Conservation (phyloP, 1,140 invertebrate genomes). For the Onthophagus taurus region DNA sequence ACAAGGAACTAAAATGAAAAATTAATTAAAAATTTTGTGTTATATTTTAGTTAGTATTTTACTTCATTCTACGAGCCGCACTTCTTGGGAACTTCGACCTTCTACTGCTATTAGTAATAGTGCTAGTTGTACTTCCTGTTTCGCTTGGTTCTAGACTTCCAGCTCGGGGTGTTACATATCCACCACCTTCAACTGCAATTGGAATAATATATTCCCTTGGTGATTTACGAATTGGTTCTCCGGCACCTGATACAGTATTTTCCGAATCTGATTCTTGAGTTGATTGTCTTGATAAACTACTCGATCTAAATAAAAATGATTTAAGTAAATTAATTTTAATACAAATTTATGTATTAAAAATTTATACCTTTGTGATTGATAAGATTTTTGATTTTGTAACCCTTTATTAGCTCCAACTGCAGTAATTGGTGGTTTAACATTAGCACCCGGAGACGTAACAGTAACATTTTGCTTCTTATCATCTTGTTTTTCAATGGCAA, state of each 20-base stretch:
- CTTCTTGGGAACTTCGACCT: constrained; percentile 38
- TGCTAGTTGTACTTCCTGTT: constrained; percentile 43
- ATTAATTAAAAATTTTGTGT: constrained; percentile 12
- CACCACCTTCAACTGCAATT: constrained; percentile 79
- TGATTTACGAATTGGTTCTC: constrained; percentile 75
- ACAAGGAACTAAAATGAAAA: constrained; percentile 45
- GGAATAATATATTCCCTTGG: constrained; percentile 86
- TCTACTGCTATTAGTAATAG: constrained; percentile 29
- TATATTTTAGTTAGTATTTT: constrained; percentile 2
- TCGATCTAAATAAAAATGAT: too few species aligned
- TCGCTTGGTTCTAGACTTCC: constrained; percentile 64
- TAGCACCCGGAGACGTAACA: constrained; percentile 33
- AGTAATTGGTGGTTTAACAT: constrained; percentile 43
- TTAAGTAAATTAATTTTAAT: too few species aligned
- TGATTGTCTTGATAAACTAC: constrained; percentile 52
- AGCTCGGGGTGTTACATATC: constrained; percentile 69
- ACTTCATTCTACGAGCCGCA: constrained; percentile 43
- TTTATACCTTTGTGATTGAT: constrained; percentile 29
- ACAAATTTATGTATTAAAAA: too few species aligned
- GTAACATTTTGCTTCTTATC: constrained; percentile 22
- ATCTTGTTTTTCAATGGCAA: constrained; percentile 35
- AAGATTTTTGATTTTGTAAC: constrained; percentile 32
- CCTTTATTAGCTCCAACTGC: constrained; percentile 36
- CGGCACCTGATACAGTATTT: constrained; percentile 38
- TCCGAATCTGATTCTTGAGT: constrained; percentile 60